Conservation (phyloP, 2,113 vertebrate genomes). For the Corythornis madagascariensis region DNA sequence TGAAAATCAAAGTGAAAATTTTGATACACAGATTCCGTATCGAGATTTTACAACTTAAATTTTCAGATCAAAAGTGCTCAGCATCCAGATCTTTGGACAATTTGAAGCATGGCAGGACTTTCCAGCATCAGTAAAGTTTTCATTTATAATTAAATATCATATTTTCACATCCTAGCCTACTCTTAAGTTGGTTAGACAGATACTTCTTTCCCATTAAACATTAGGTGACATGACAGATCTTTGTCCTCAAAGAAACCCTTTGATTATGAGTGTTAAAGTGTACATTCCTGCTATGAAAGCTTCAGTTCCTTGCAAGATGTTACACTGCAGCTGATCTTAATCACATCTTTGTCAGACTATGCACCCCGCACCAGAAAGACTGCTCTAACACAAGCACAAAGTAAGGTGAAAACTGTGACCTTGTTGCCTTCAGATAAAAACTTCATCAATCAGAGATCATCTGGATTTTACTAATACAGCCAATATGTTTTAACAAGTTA, state of each 20-base stretch:
- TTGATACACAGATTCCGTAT: not conserved
- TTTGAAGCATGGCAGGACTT: not conserved
- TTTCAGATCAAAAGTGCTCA: not conserved
- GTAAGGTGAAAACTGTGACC: not conserved
- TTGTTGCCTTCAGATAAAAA: not conserved
- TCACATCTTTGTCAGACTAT: not conserved
- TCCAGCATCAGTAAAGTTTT: not conserved
- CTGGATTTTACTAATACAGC: not conserved
- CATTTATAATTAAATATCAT: not conserved
- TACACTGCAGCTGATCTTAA: not conserved
- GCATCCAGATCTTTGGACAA: not conserved
- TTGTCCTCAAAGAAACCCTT: not conserved
- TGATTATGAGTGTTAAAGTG: not conserved
- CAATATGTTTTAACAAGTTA: not conserved
- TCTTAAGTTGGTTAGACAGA: not conserved
- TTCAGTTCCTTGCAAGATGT: not conserved
- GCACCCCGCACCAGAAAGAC: not conserved
- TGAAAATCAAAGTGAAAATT: not conserved
- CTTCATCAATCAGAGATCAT: not conserved
- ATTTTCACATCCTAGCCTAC: not conserved
- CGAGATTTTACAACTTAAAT: not conserved
- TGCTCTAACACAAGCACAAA: not conserved
- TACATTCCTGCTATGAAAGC: not conserved
- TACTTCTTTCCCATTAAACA: not conserved
- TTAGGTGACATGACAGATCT: not conserved